Base-by-base conservation (phyloP, 2,797 vertebrate species). In the Sebastes flavidus region DNA sequence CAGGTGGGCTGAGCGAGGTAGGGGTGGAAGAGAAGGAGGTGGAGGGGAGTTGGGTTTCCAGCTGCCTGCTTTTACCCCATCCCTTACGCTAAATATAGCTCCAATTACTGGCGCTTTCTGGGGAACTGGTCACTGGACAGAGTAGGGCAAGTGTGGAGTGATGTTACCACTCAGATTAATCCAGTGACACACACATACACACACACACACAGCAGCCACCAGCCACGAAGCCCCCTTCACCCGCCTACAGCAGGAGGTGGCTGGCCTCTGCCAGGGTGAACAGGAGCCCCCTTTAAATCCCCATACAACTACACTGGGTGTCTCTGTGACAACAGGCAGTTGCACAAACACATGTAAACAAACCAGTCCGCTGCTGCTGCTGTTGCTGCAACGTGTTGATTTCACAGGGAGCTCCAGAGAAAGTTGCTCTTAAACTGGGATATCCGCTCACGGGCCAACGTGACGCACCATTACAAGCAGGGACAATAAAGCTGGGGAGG, bases 51-150 rank as follows among this genome's bases (percentile, higher is more conserved):
- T 92, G 92, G 92, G 91, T 95, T 95, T 96, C 94, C 92, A 93
- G 89, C 90, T 84, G 91, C 88, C 93, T 84, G 91, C 91, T 93
- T 95, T 96, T 96, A 96, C 96, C 96, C 96, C 96, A 96, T 96
- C 91, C 94, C 95, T 95, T 81, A 78, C 24, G 59, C 93, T 94
- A 96, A 95, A 96, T 94, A 96, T 96, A 96, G 94, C 80, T 94
- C 89, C 87, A 89, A 93, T 90, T 85, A 90, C 93, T 82, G 88
- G 76, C 25, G 75, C 89, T 88, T 91, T 92, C 75, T 79, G 86
- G 73, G 86, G 68, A 60, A 70, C 81, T 80, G 59, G 80, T 80
- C 81, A 84, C 86, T 78, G 84, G 87, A 82, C 86, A 75, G 87
- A 86, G 80, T 72, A 63, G 78, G 73, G 63, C 80, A 20, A 79